Evolutionary conservation across 2,797 vertebrate species (phyloP), one percentile per base, ranked within the genome.

Genomic region (Leuciscus waleckii): DNA sequence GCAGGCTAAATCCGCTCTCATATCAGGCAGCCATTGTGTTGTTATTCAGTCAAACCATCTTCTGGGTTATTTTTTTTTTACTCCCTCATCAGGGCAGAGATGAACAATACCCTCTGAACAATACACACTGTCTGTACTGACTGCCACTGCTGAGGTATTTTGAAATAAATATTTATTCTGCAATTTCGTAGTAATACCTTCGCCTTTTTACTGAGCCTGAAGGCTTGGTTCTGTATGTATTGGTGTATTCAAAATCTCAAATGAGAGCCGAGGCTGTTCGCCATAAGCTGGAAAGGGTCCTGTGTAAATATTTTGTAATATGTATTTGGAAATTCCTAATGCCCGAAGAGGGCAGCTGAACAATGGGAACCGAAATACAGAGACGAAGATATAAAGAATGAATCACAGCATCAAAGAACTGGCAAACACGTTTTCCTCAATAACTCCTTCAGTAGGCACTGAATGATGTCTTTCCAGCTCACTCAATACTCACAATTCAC

Each of bases 81-180:
- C 43, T 79, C 70, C 35, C 21, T 76, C 74, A 80, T 85, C 80
- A 85, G 35, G 65, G 32, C 73, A 68, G 21, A 76, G 56, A 61
- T 70, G 35, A 35, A 35, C 35, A 35, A 35, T 35, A 35, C 78
- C 67, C 13, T 70, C 46, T 61, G 67, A 82, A 85, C 84, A 82
- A 74, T 70, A 29, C 23, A 21, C 49, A 58, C 68, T 74, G 70
- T 86, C 75, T 83, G 84, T 76, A 46, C 61, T 63, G 37, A 26
- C 49, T 85, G 41, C 54, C 65, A 69, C 41, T 43, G 70, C 19
- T 75, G 39, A 61, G 71, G 58, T 63, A 76, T 88, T 81, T 80
- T 82, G 74, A 75, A 85, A 85, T 79, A 86, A 83, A 83, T 63
- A 88, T 88, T 80, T 71, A 81, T 76, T 81, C 58, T 75, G 54